phyloP scores from a whole-genome alignment of 1,140 invertebrate species.

The Drosophila ohnishii region DNA sequence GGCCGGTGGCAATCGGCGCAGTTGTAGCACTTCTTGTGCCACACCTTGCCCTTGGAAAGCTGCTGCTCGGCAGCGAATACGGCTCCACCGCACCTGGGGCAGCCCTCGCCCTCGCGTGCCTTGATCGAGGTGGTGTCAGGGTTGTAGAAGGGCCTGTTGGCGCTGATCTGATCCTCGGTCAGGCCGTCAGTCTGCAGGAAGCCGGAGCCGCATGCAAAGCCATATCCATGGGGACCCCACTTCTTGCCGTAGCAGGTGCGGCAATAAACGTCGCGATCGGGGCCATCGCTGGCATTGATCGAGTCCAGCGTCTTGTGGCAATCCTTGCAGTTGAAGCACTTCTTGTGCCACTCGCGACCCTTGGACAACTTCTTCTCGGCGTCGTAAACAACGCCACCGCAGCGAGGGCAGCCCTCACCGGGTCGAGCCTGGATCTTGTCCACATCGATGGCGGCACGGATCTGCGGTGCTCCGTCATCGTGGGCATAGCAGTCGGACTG shows the following conservation, averaged over 20 bases:
- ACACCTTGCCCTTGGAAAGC: slow-evolving; percentile 95
- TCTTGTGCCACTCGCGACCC: slow-evolving; percentile 97
- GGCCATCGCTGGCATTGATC: slow-evolving; percentile 95
- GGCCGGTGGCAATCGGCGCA: slow-evolving; percentile 96
- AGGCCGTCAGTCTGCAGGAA: slow-evolving; percentile 95
- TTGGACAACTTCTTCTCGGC: slow-evolving; percentile 95
- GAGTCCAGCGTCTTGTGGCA: slow-evolving; percentile 96
- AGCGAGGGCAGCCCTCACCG: slow-evolving; percentile 94
- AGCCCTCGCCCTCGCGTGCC: slow-evolving; percentile 93
- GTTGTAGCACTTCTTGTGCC: slow-evolving; percentile 97
- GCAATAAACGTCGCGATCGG: slow-evolving; percentile 94
- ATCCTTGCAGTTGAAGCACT: slow-evolving; percentile 98
- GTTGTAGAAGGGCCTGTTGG: slow-evolving; percentile 89
- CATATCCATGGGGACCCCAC: slow-evolving; percentile 97
- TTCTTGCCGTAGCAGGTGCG: slow-evolving; percentile 88
- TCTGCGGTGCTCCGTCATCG: slow-evolving; percentile 73
- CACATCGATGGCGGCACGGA: slow-evolving; percentile 89
- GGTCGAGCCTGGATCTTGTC: slow-evolving; percentile 90
- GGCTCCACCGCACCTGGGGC: slow-evolving; percentile 95
- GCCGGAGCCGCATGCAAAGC: slow-evolving; percentile 96
- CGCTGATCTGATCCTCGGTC: slow-evolving; percentile 91
- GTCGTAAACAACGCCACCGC: slow-evolving; percentile 94
- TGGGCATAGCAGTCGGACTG: slow-evolving; percentile 88
- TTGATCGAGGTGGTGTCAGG: slow-evolving; percentile 94
- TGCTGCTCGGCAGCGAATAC: slow-evolving; percentile 97